These are phyloP conservation scores for Momotus momota DNA, from an alignment of 2,797 vertebrate genomes.

Conservation along the genomic window DNA sequence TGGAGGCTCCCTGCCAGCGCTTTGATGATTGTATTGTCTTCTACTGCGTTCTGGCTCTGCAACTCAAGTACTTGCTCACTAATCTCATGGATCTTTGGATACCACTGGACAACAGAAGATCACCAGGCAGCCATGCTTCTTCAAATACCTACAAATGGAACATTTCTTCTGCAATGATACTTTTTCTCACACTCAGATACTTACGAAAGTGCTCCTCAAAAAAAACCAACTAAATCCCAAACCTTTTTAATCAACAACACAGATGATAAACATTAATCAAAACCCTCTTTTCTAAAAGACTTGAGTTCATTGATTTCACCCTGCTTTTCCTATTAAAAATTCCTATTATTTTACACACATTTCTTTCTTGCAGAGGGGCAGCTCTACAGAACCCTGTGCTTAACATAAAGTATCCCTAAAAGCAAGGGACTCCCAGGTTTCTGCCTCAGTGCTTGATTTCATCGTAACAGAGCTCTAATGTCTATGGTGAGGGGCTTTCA, in stretches of 20 bases:
- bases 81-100: background rate
- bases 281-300: background rate
- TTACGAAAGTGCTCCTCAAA: background rate
- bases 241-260: background rate
- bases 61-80: background rate
- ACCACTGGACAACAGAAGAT: background rate
- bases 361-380: background rate
- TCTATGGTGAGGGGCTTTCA: background rate
- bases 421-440: background rate
- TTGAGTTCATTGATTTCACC: background rate
- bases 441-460: background rate
- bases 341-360: background rate
- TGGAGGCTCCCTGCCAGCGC: background rate
- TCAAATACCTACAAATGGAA: background rate
- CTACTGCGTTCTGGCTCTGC: background rate
- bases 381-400: background rate
- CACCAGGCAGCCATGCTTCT: background rate
- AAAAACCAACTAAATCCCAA: background rate
- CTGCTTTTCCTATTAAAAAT: accelerated
- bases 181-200: background rate
- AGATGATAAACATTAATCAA: background rate
- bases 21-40: background rate
- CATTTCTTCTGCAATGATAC: background rate
- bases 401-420: background rate
- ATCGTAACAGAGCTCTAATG: background rate